These are phyloP conservation scores for Pseudorhiza aurosa DNA, from an alignment of 30 jellyfish, hydroid and myxozoan species.

Conservation along the genomic window DNA sequence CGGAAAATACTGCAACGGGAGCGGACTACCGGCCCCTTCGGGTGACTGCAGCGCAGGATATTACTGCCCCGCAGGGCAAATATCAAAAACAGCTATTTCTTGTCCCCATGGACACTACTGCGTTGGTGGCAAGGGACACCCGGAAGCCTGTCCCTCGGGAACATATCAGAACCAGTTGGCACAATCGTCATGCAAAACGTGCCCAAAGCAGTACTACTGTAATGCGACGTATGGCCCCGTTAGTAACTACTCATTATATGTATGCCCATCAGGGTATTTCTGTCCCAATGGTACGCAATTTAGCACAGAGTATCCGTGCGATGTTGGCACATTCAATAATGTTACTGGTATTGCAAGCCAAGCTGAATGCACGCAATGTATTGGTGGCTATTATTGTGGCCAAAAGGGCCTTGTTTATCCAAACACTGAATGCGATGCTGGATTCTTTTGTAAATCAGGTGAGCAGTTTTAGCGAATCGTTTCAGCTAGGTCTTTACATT, in stretches of 20 bases:
- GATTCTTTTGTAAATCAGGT: slow-evolving; percentile 94
- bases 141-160: slow-evolving; percentile 94
- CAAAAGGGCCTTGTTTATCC: slow-evolving; percentile 86
- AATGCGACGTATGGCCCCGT: slow-evolving; percentile 92
- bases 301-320: slow-evolving; percentile 83
- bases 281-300: slow-evolving; percentile 89
- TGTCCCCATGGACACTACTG: slow-evolving; percentile 91
- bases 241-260: slow-evolving; percentile 66
- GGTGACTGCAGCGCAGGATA: slow-evolving; percentile 97
- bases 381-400: slow-evolving; percentile 97
- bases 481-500: neutral
- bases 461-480: neutral
- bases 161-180: slow-evolving; percentile 79
- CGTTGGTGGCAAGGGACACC: slow-evolving; percentile 90
- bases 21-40: slow-evolving; percentile 83
- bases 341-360: slow-evolving; percentile 83
- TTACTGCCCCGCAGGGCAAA: slow-evolving; percentile 93
- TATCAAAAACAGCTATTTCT: slow-evolving; percentile 64
- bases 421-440: slow-evolving; percentile 82
- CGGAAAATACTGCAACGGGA: slow-evolving; percentile 89
- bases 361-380: slow-evolving; percentile 85
- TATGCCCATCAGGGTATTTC: slow-evolving; percentile 93
- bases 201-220: slow-evolving; percentile 90
- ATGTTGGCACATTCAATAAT: slow-evolving; percentile 87
- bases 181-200: slow-evolving; percentile 73